Evolutionary conservation across 2,888 invertebrate genomes (phyloP), one percentile per base, ranked within the genome.

Genomic region (Arrhopalites spinosus): DNA sequence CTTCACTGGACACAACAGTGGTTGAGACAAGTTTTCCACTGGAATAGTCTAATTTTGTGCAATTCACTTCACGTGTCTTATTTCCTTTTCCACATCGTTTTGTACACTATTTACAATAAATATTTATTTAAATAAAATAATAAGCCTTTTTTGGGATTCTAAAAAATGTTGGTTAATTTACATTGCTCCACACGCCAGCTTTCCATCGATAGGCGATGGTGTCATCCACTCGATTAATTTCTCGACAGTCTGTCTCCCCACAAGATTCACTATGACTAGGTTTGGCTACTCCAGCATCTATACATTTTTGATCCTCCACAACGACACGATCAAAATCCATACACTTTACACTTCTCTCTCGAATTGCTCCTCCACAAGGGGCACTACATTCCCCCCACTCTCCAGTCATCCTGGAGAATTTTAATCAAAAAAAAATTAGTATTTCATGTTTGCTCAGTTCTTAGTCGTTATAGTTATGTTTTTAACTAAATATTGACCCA

Each of bases 381-480:
- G 64, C 69, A 23, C 73, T 75, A 64, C 81, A 81, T 29, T 75
- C 71, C 23, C 69, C 64, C 80, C 80, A 80, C 17, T 75, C 74
- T 13, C 79, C 79, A 0, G 76, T 74, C 23, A 69, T 47, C 36
- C n/a, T n/a, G n/a, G n/a, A n/a, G n/a, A n/a, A n/a, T n/a, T n/a
- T n/a, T n/a, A n/a, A n/a, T n/a, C n/a, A n/a, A n/a, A n/a, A n/a
- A n/a, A n/a, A n/a, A n/a, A n/a, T n/a, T n/a, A n/a, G n/a, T n/a
- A n/a, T n/a, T n/a, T n/a, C n/a, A n/a, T n/a, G n/a, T n/a, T n/a
- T n/a, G n/a, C n/a, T n/a, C n/a, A n/a, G n/a, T n/a, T n/a, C n/a
- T n/a, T n/a, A n/a, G n/a, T n/a, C n/a, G n/a, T n/a, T n/a, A n/a
- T n/a, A n/a, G n/a, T n/a, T n/a, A n/a, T n/a, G n/a, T n/a, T n/a